Base-by-base conservation (phyloP, 2,888 invertebrate genomes). In the Rhingia rostrata region DNA sequence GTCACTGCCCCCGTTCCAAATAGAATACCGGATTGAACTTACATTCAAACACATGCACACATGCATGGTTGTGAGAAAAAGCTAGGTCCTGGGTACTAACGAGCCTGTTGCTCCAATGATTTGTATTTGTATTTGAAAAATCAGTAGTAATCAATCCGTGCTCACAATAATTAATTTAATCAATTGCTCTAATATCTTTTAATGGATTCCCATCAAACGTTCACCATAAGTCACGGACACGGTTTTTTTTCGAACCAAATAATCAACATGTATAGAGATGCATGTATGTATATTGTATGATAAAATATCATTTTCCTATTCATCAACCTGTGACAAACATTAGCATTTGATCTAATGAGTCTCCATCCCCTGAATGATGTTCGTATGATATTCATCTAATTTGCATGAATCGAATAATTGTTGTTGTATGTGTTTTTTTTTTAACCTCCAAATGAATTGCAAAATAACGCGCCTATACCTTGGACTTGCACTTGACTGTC, bases 401-500 rank as follows among this genome's bases (percentile, higher is more conserved):
- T 77, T 72, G 54, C 64, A 56, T 74, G 82, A 72, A 70, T 69
- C 63, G 39, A 81, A 75, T 75, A 81, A 81, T 80, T 70, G 49
- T 41, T 22, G 14, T 14, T 63, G 41, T 72, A 30, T 47, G 47
- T 47, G 6, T 22, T 22, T 14, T 3, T 22, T 14, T 32, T 30
- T 12, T 39, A 66, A 58, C 74, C 74, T 66, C 74, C 6, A 74
- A 41, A 60, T 61, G 77, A 82, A 77, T 77, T 70, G 54, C 60
- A 82, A 60, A 77, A 64, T 37, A 75, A 70, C 53, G 75, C 74
- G 39, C 58, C 49, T 56, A 70, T 72, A 53, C 82, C 82, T 82
- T 82, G 82, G 77, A 82, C 82, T 82, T 82, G 77, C 72, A 82
- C 82, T 77, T 82, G 82, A 66, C 70, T 77, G 70, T 66, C 77